Base-by-base conservation (phyloP, 2,113 vertebrate genomes). In the Aptenodytes patagonicus region DNA sequence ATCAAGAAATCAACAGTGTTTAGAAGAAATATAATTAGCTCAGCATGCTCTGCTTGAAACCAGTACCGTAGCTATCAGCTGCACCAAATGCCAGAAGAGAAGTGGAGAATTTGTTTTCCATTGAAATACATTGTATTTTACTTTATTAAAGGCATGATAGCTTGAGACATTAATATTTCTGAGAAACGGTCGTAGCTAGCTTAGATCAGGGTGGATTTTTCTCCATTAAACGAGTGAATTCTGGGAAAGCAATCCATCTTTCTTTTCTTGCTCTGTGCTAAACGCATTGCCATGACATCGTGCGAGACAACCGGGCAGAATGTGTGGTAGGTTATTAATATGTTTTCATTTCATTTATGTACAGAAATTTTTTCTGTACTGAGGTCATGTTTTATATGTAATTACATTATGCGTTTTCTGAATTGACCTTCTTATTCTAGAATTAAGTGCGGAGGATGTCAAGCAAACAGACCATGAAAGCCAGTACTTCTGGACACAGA, bases 11-110 rank as follows among this genome's bases (percentile, higher is more conserved):
- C 95, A 96, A 89, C 94, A 93, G 64, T 73, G 94, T 93, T 96
- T 97, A 86, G 89, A 92, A 97, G 87, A 97, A 96, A 95, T 85
- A 82, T 95, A 95, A 97, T 97, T 97, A 97, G 90, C 94, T 92
- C 92, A 77, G 92, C 86, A 82, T 91, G 83, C 89, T 93, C 60
- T 54, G 81, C 91, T 95, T 90, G 72, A 93, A 96, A 90, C 46
- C 65, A 91, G 29, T 68, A 61, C 73, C 83, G 84, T 71, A 92
- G 75, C 78, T 95, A 94, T 95, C 93, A 92, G 71, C 82, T 83
- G 46, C 46, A 51, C 11, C 47, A 69, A 88, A 84, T 54, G 68
- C 78, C 60, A 81, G 62, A 58, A 82, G 29, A 91, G 36, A 62
- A 92, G 77, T 28, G 31, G 21, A 76, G 54, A 70, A 83, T 91